phyloP scores from a whole-genome alignment of 1,140 invertebrate species.

The Pseudachorutes palmiensis region DNA sequence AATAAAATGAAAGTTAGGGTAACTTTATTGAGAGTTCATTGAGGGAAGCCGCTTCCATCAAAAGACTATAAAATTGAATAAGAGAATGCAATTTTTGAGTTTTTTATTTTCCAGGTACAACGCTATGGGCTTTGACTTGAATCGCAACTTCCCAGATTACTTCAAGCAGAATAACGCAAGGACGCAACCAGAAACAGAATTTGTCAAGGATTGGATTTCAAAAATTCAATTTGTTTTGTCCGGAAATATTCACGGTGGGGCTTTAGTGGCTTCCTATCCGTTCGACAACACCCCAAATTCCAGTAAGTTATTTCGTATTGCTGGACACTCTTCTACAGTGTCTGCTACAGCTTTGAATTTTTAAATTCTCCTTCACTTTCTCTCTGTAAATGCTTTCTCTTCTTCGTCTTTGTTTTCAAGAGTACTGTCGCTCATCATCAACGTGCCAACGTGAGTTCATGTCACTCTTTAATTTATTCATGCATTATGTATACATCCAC shows the following conservation, averaged over 20 bases:
- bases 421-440: not conserved
- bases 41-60: too few species aligned
- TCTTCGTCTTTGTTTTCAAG: not conserved
- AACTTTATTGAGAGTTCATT: too few species aligned
- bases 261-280: conserved; percentile 83
- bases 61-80: too few species aligned
- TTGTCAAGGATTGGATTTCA: conserved; percentile 86
- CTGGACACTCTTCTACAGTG: too few species aligned
- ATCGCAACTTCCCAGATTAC: conserved; percentile 87
- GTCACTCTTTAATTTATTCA: not conserved
- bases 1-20: too few species aligned
- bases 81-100: too few species aligned
- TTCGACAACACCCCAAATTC: conserved; percentile 85
- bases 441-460: conserved; percentile 2
- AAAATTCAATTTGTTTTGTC: conserved; percentile 87
- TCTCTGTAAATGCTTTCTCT: conserved; percentile 2
- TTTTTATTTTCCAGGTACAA: conserved; percentile 66
- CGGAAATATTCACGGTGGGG: conserved; percentile 82
- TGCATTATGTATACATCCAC: too few species aligned
- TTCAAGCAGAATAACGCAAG: conserved; percentile 75
- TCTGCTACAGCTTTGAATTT: not conserved
- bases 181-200: conserved; percentile 83
- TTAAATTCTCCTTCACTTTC: not conserved
- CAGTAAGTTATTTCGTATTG: too few species aligned
- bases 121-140: conserved; percentile 75